These are phyloP conservation scores for Eulemur rubriventer DNA, from an alignment of 2,797 vertebrate genomes.

Conservation along the genomic window DNA sequence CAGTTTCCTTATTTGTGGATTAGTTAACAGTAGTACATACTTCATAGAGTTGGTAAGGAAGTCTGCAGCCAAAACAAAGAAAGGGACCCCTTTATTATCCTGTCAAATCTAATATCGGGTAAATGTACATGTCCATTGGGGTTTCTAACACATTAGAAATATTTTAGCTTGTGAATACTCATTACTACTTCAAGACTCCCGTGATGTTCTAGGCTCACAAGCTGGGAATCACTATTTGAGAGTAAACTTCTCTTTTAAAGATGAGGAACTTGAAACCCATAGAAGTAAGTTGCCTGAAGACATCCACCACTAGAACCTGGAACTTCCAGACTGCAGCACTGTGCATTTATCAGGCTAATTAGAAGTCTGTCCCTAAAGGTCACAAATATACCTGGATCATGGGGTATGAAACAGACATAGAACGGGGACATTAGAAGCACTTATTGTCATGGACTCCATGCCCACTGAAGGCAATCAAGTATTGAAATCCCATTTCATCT, in stretches of 20 bases:
- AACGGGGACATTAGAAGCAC: background rate
- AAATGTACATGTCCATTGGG: background rate
- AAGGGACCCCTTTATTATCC: background rate
- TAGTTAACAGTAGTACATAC: background rate
- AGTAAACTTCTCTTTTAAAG: conserved; percentile 35
- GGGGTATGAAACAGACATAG: background rate
- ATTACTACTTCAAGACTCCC: background rate
- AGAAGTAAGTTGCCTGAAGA: background rate
- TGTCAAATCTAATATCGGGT: background rate
- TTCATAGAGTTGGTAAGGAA: background rate
- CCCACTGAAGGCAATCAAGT: background rate
- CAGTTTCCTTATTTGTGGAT: background rate
- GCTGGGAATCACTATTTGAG: background rate
- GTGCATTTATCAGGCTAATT: background rate
- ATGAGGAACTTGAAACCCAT: conserved; percentile 2
- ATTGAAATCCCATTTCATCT: background rate
- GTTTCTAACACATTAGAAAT: conserved; percentile 30
- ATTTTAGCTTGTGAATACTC: background rate
- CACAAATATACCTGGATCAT: background rate
- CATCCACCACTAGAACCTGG: background rate
- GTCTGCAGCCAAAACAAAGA: background rate
- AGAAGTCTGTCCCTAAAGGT: background rate
- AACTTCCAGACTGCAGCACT: background rate
- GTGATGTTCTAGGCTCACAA: background rate
- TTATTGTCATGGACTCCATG: background rate